phyloP scores from a whole-genome alignment of 2,113 vertebrate species.

The Phrynocephalus versicolor region DNA sequence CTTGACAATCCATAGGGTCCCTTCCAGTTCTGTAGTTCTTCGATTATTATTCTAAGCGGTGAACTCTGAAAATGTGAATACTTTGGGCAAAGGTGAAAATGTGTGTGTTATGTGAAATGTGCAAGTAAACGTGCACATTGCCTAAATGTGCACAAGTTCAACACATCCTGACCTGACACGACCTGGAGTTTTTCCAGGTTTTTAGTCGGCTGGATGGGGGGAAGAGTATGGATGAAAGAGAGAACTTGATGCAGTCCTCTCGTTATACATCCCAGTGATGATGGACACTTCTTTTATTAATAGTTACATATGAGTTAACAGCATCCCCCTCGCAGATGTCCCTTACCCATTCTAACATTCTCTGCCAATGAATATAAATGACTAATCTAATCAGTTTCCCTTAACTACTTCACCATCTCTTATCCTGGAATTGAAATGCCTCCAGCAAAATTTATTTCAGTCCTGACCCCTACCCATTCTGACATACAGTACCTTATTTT shows the following conservation, averaged over 20 bases:
- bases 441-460: slow-evolving; percentile 65
- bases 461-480: slow-evolving; percentile 48
- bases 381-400: slow-evolving; percentile 63
- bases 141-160: too few relatives aligned
- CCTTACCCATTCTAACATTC: slow-evolving; percentile 36
- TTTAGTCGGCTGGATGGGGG: not conserved
- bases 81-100: not conserved
- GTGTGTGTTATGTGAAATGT: too few relatives aligned
- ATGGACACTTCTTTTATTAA: slow-evolving; percentile 50
- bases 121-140: too few relatives aligned
- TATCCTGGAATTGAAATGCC: slow-evolving; percentile 65
- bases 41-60: too few relatives aligned
- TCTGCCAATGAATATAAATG: slow-evolving; percentile 65
- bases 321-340: slow-evolving; percentile 45
- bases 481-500: slow-evolving; percentile 62
- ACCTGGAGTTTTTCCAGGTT: too few relatives aligned
- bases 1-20: too few relatives aligned
- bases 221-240: slow-evolving; percentile 9
- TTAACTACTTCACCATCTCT: slow-evolving; percentile 61
- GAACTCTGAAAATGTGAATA: too few relatives aligned
- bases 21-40: too few relatives aligned
- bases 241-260: slow-evolving; percentile 1
- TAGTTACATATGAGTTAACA: slow-evolving; percentile 41
- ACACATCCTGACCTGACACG: too few relatives aligned
- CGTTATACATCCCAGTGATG: slow-evolving; percentile 33